These are phyloP conservation scores for Odontamblyopus rebecca DNA, from an alignment of 2,797 vertebrate genomes.

Conservation along the genomic window DNA sequence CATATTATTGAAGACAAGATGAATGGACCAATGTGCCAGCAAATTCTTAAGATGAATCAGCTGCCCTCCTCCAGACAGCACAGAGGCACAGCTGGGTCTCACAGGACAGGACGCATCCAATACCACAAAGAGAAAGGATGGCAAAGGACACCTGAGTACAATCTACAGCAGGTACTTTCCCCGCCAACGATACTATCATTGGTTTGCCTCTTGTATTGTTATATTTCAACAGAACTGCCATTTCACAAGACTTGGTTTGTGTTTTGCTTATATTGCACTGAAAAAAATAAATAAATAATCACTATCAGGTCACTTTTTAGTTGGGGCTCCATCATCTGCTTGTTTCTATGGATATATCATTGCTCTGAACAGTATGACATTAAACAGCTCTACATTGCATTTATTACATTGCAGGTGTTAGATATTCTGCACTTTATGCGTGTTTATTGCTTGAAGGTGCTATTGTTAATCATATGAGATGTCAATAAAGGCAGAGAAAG, in stretches of 20 bases:
- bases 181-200: neutral
- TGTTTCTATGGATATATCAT: too few species aligned
- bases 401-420: too few species aligned
- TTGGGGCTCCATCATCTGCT: too few species aligned
- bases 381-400: too few species aligned
- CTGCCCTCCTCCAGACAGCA: neutral
- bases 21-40: slow-evolving; percentile 16
- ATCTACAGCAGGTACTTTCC: neutral
- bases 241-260: neutral
- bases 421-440: too few species aligned
- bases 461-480: too few species aligned
- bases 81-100: slow-evolving; percentile 8
- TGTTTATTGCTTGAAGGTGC: too few species aligned
- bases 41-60: slow-evolving; percentile 16
- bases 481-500: too few species aligned
- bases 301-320: too few species aligned
- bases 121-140: neutral
- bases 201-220: neutral
- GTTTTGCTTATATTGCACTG: neutral
- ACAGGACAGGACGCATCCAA: neutral
- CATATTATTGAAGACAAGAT: slow-evolving; percentile 16
- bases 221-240: neutral
- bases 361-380: too few species aligned
- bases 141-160: neutral
- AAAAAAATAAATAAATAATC: too few species aligned